phyloP scores from a whole-genome alignment of 2,797 vertebrate genomes.

The Neomorphus geoffroyi region DNA sequence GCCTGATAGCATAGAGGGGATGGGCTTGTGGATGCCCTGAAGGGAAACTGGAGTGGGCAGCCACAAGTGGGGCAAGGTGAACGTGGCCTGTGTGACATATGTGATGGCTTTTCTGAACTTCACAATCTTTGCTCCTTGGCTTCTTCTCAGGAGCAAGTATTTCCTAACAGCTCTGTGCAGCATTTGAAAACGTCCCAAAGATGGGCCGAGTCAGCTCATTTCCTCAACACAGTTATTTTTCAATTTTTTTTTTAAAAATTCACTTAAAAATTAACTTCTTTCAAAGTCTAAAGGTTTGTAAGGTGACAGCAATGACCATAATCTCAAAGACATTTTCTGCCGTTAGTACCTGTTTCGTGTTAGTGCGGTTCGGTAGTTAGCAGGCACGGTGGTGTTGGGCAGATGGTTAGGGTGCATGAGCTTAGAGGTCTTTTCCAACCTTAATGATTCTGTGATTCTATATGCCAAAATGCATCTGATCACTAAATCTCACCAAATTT shows the following conservation, averaged over 20 bases:
- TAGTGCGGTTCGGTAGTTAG: too few species aligned
- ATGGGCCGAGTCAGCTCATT: not conserved
- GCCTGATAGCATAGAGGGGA: accelerated
- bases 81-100: not conserved
- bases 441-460: not conserved
- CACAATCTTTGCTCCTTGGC: not conserved
- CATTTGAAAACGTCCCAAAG: not conserved
- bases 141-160: not conserved
- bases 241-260: not conserved
- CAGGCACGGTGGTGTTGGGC: too few species aligned
- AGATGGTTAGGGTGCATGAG: too few species aligned
- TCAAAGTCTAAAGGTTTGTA: not conserved
- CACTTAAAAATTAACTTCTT: not conserved
- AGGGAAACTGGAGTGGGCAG: too few species aligned
- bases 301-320: not conserved
- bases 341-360: too few species aligned
- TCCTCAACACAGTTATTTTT: not conserved
- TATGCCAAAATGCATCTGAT: not conserved
- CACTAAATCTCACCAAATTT: not conserved
- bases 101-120: not conserved
- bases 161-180: not conserved
- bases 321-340: not conserved
- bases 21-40: too few species aligned
- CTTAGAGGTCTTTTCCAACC: too few species aligned
- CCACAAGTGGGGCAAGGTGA: accelerated